A percentile compares a stretch with the other conserved stretches of the same genome.
phyloP scores from a whole-genome alignment of 2,113 vertebrate species.

The Phyllopteryx taeniolatus region DNA sequence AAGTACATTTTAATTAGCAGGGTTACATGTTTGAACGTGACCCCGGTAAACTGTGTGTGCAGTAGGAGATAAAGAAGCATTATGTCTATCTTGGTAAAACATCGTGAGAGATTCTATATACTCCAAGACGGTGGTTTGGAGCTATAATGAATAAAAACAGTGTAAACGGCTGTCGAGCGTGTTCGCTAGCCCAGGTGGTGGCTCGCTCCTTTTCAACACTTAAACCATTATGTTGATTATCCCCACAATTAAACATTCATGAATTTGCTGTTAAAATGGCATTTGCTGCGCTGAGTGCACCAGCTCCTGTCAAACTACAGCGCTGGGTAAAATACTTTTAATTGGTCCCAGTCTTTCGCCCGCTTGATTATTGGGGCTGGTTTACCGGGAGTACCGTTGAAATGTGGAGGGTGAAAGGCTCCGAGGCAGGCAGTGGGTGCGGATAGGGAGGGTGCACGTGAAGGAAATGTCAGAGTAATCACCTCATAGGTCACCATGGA shows the following conservation, averaged over 20 bases:
- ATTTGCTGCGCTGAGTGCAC: conserved; percentile 60
- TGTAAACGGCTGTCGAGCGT: conserved; percentile 6
- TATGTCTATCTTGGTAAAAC: background rate
- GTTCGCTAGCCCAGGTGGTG: conserved; percentile 30
- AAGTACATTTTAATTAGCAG: background rate
- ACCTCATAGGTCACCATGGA: conserved; percentile 64
- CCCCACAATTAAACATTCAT: conserved; percentile 68
- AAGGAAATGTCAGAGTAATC: conserved; percentile 70
- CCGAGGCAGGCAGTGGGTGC: conserved; percentile 43
- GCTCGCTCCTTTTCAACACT: conserved; percentile 54
- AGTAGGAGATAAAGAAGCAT: background rate
- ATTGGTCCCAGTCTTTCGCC: conserved; percentile 68
- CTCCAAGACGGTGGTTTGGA: conserved; percentile 16
- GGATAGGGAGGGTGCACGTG: conserved; percentile 41
- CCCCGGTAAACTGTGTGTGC: background rate
- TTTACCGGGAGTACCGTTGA: conserved; percentile 41
- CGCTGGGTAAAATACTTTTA: conserved; percentile 73
- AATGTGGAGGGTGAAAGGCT: conserved; percentile 60
- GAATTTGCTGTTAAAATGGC: conserved; percentile 71
- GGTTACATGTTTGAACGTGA: background rate
- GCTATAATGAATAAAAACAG: conserved; percentile 43
- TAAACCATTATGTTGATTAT: conserved; percentile 67
- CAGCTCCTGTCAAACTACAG: conserved; percentile 68
- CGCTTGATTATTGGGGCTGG: conserved; percentile 57
- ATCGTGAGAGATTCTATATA: background rate